Conservation (phyloP, 2,888 invertebrate species). For the Trissolcus japonicus region DNA sequence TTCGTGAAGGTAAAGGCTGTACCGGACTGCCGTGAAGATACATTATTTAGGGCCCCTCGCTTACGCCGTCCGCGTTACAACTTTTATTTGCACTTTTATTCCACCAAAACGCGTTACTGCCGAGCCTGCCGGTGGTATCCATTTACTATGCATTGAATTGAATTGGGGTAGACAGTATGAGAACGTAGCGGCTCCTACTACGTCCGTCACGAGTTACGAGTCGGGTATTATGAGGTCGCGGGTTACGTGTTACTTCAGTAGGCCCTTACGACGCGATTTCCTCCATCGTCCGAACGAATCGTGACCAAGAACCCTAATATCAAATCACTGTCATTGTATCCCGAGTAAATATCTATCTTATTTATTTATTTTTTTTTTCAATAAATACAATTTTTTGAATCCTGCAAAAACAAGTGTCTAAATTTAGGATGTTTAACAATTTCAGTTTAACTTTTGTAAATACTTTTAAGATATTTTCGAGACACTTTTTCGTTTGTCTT, state of each 20-base stretch:
- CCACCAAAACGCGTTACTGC: conserved; percentile 62
- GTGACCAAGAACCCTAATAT: conserved; percentile 31
- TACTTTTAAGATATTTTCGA: too few species aligned
- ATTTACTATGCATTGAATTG: conserved; percentile 72
- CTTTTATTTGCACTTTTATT: conserved; percentile 66
- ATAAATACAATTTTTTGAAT: too few species aligned
- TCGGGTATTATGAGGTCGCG: conserved; percentile 55
- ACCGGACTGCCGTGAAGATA: conserved; percentile 64
- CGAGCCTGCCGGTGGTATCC: conserved; percentile 60
- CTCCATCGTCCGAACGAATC: conserved; percentile 14
- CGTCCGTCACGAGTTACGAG: conserved; percentile 59
- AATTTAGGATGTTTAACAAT: too few species aligned
- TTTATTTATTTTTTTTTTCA: too few species aligned
- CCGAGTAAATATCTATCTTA: conserved; percentile 2
- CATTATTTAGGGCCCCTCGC: conserved; percentile 65
- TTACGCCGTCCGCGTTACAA: conserved; percentile 61
- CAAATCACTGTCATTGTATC: conserved; percentile 28
- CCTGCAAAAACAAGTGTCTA: too few species aligned
- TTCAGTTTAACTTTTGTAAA: too few species aligned
- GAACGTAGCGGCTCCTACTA: conserved; percentile 36
- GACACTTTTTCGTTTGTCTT: too few species aligned
- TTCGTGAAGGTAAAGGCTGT: conserved; percentile 48
- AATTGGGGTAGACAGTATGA: conserved; percentile 61
- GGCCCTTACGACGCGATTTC: conserved; percentile 37
- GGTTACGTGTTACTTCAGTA: conserved; percentile 40